phyloP scores from a whole-genome alignment of 2,797 vertebrate genomes.

The Sebastes nivosus region DNA sequence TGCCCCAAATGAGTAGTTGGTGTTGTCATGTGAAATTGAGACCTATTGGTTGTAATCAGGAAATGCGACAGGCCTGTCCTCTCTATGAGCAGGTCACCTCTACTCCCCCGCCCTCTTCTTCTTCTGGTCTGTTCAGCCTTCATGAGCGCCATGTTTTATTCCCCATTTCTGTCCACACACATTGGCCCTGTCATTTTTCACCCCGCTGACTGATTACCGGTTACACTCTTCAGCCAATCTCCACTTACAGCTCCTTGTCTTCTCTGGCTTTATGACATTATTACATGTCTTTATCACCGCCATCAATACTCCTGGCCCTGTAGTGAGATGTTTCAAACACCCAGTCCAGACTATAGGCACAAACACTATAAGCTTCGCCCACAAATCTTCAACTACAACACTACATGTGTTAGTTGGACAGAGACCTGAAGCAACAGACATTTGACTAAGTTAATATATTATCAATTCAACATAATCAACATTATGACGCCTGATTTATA shows the following conservation, averaged over 20 bases:
- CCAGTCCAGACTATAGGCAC: conserved; percentile 23
- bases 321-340: conserved; percentile 49
- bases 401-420: conserved; percentile 24
- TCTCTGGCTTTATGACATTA: conserved; percentile 73
- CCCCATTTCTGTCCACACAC: conserved; percentile 67
- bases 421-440: conserved; percentile 15
- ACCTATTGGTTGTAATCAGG: conserved; percentile 80
- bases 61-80: conserved; percentile 63
- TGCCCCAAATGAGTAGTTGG: conserved; percentile 71
- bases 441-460: conserved; percentile 16
- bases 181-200: conserved; percentile 72
- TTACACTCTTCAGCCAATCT: conserved; percentile 69
- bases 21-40: conserved; percentile 77
- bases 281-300: conserved; percentile 77
- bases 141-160: conserved; percentile 67
- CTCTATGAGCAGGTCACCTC: conserved; percentile 66
- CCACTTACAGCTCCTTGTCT: conserved; percentile 70
- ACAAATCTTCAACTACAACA: conserved; percentile 49
- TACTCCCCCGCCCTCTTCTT: conserved; percentile 52
- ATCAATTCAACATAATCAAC: conserved; percentile 26
- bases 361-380: conserved; percentile 39
- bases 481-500: conserved; percentile 47
- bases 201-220: conserved; percentile 70
- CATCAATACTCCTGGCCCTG: conserved; percentile 71
- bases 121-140: conserved; percentile 50